phyloP scores from a whole-genome alignment of 2,888 invertebrate species.

The Drosophila lacicola region DNA sequence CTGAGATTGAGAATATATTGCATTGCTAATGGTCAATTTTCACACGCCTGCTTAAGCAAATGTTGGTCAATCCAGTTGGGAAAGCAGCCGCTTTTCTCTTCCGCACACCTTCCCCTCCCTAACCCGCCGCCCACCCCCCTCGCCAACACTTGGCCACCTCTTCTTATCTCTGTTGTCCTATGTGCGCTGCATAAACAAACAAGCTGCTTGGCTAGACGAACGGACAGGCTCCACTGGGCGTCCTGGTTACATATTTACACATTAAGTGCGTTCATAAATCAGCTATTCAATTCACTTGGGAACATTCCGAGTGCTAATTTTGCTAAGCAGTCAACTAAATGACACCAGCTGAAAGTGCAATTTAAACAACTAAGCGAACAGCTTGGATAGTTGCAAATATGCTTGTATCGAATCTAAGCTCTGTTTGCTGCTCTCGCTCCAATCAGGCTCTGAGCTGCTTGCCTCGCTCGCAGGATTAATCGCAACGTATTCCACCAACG shows the following conservation, averaged over 20 bases:
- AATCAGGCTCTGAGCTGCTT: too few species aligned
- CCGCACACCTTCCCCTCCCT: neutral
- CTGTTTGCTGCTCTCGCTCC: too few species aligned
- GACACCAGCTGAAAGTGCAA: conserved; percentile 8
- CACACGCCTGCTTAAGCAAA: conserved; percentile 81
- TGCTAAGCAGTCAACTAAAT: conserved; percentile 17
- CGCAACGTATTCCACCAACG: neutral
- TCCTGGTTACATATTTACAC: conserved; percentile 67
- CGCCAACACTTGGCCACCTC: neutral
- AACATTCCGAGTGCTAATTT: conserved; percentile 71
- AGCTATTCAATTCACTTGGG: conserved; percentile 81
- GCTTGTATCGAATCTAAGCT: too few species aligned
- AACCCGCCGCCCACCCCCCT: too few species aligned
- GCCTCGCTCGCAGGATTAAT: neutral
- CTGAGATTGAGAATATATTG: conserved; percentile 75
- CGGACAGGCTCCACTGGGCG: conserved; percentile 9
- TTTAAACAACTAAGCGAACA: neutral
- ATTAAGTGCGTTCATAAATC: conserved; percentile 82
- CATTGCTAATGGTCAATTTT: conserved; percentile 80
- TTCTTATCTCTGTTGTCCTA: conserved; percentile 8
- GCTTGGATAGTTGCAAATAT: neutral
- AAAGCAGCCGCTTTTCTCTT: neutral
- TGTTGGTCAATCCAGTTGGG: conserved; percentile 48
- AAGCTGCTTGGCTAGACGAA: conserved; percentile 29
- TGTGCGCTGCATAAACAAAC: conserved; percentile 59